Percentiles rank a stretch among this genome's conserved stretches.
phyloP scores from a whole-genome alignment of 2,113 vertebrate species.

The Sardina pilchardus region DNA sequence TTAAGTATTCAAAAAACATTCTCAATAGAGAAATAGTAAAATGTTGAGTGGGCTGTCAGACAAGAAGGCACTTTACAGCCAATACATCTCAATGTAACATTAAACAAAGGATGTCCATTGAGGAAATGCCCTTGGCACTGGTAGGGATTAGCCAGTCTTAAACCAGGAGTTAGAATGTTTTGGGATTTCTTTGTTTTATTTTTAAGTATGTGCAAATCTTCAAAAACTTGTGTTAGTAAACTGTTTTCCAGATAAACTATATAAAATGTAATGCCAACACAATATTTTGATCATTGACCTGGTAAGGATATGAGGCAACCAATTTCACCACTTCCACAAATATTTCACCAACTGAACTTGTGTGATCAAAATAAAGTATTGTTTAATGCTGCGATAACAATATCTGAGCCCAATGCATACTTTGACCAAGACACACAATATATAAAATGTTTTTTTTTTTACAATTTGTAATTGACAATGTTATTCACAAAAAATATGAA shows the following conservation, averaged over 20 bases:
- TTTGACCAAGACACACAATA: background rate
- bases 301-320: background rate
- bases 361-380: too few relatives aligned
- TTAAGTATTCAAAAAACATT: background rate
- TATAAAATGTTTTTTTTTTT: background rate
- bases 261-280: background rate
- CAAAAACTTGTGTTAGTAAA: background rate
- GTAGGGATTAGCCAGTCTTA: background rate
- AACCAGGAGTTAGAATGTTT: background rate
- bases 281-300: background rate
- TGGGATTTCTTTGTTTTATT: too few relatives aligned
- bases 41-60: background rate
- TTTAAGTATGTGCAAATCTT: background rate
- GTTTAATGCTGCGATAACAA: background rate
- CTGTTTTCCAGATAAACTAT: too few relatives aligned
- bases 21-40: too few relatives aligned
- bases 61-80: background rate
- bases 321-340: background rate
- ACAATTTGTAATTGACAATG: background rate
- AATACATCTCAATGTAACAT: background rate
- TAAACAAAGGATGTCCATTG: background rate
- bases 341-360: too few relatives aligned
- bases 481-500: background rate
- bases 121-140: background rate
- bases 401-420: background rate